These are phyloP conservation scores for Subanguina moxae DNA, from an alignment of 1,140 invertebrate species.

Conservation along the genomic window DNA sequence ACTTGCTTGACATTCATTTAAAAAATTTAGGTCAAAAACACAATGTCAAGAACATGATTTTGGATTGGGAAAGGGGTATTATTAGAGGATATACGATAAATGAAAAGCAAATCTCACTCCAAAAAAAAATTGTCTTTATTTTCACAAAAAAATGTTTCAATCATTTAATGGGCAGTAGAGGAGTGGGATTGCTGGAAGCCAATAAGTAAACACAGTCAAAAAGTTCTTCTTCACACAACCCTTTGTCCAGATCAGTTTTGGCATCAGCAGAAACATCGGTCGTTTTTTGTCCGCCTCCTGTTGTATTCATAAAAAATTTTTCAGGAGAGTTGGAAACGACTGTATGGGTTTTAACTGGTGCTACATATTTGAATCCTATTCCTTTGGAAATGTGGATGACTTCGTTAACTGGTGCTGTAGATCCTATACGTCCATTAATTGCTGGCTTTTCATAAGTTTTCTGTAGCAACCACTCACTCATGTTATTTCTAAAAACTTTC, in stretches of 20 bases:
- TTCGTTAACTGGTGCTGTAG: neutral
- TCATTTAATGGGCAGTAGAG: no score
- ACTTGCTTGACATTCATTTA: no score
- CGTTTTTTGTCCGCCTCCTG: neutral
- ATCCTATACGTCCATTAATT: neutral
- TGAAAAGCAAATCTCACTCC: no score
- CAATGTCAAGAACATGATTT: no score
- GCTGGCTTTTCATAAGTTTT: conserved; percentile 1
- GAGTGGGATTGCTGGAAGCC: neutral
- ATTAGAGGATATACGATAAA: no score
- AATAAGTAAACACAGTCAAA: neutral
- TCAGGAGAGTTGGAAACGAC: no score
- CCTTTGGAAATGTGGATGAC: neutral
- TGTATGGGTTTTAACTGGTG: neutral
- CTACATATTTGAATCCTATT: neutral
- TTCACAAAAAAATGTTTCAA: no score
- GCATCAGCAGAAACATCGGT: no score
- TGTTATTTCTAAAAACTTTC: conserved; percentile 1
- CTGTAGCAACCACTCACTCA: conserved; percentile 6
- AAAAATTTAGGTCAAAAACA: no score
- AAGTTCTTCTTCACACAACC: neutral
- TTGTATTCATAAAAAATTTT: neutral
- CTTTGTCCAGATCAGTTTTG: neutral
- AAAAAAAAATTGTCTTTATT: no score
- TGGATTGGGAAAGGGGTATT: no score